Base-by-base conservation (phyloP, 2,113 vertebrate genomes). In the Gymnocephalus cernua region DNA sequence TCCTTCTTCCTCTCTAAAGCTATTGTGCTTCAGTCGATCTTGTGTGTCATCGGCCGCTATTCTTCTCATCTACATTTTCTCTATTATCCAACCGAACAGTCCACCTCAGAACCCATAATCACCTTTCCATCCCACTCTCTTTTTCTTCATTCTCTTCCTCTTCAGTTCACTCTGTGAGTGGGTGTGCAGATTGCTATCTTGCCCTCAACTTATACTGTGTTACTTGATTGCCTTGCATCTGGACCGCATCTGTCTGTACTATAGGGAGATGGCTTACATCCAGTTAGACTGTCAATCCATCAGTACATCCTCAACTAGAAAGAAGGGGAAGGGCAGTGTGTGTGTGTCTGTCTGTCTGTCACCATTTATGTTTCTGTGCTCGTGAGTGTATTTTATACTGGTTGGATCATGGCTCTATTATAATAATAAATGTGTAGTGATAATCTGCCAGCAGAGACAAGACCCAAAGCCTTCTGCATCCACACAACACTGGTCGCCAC, bases 271-370 rank as follows among this genome's bases (percentile, higher is more conserved):
- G 68, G 77, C 79, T 88, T 89, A 47, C 47, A 79, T 87, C 80
- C 87, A 84, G 81, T 89, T 80, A 76, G 58, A 27, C 72, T 78
- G 76, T 84, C 88, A 77, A 71, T 88, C 86, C 78, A 83, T 86
- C 87, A 80, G 45, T 3, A 13, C 58, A 79, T 77, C 32, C 66
- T 50, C 76, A 81, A 83, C 58, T 23, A 53, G 45, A 79, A 13
- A 35, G 21, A 77, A 58, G 38, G 19, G 12, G 47, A 50, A 14
- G 3, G 1, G 51, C 38, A 38, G 18, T 80, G 18, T 57, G 21
- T 35, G 23, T 32, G 25, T 11, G 41, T 65, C 23, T 53, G 50
- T 63, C 6, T 11, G 29, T 35, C 18, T 38, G 32, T 59, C 1
- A 11, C 45, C 23, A 25, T 67, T 63, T 71, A 47, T 67, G 62